Conservation (phyloP, 2,888 invertebrate species). For the Harpalus rubripes region DNA sequence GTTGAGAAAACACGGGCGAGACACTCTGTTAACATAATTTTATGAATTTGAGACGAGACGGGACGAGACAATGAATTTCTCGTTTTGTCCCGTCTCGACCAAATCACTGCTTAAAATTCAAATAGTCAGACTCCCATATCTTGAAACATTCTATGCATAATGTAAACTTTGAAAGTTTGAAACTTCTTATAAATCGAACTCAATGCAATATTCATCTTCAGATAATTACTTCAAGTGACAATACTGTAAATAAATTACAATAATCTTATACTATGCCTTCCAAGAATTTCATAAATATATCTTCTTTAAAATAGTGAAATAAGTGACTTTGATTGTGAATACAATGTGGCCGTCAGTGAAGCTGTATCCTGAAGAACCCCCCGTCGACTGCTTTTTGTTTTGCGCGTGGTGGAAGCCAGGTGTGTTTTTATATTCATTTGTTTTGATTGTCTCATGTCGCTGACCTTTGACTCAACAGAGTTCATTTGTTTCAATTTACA, state of each 20-base stretch:
- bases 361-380: conserved; percentile 54
- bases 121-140: too few relatives aligned
- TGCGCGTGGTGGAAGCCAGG: conserved; percentile 65
- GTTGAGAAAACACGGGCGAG: too few relatives aligned
- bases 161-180: neutral
- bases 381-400: conserved; percentile 62
- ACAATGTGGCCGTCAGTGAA: conserved; percentile 51
- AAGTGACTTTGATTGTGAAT: neutral
- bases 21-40: too few relatives aligned
- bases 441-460: conserved; percentile 33
- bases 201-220: neutral
- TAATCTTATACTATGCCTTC: neutral
- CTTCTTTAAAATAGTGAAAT: neutral
- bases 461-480: conserved; percentile 11
- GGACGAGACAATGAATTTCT: too few relatives aligned
- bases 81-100: too few relatives aligned
- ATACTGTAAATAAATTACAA: neutral
- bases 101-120: too few relatives aligned
- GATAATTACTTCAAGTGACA: neutral
- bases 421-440: conserved; percentile 49
- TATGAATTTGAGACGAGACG: too few relatives aligned
- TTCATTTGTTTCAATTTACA: conserved; percentile 7
- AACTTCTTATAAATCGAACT: neutral
- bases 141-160: neutral
- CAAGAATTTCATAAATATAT: neutral